Percentiles rank a stretch among this genome's conserved stretches.
Evolutionary conservation across 2,888 invertebrate genomes (phyloP).

Genomic region (Drosophila dives): DNA sequence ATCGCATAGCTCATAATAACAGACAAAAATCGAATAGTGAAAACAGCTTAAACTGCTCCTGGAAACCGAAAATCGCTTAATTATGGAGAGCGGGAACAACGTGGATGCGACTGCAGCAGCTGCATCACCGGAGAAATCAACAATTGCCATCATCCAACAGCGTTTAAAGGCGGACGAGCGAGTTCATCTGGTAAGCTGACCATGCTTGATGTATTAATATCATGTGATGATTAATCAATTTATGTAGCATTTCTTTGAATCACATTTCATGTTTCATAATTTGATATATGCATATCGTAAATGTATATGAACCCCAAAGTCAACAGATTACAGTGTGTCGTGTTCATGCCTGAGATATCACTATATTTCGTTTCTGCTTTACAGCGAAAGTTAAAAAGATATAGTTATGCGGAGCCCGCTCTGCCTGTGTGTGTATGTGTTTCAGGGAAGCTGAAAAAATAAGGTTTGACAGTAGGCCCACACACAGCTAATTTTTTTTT

Average conservation of each 20-base stretch:
- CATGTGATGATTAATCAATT: conserved; percentile 30
- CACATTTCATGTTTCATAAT: not conserved
- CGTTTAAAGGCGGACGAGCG: conserved; percentile 83
- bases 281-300: conserved; percentile 5
- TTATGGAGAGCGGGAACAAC: conserved; percentile 40
- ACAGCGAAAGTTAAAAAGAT: not conserved
- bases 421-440: not conserved
- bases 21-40: conserved; percentile 1
- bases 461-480: not conserved
- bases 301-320: conserved; percentile 4
- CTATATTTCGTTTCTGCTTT: conserved; percentile 10
- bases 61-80: conserved; percentile 18
- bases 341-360: conserved; percentile 1
- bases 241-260: conserved; percentile 4
- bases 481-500: not conserved
- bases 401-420: not conserved
- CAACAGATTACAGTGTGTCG: conserved; percentile 20
- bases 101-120: conserved; percentile 15
- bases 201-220: not conserved
- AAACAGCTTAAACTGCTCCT: conserved; percentile 10
- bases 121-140: conserved; percentile 34
- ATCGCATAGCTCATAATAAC: conserved; percentile 5
- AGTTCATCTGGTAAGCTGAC: conserved; percentile 79
- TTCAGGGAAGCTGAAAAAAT: not conserved
- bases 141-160: conserved; percentile 79